Evolutionary conservation across 1,140 invertebrate genomes (phyloP).

Genomic region (Diabrotica virgifera): DNA sequence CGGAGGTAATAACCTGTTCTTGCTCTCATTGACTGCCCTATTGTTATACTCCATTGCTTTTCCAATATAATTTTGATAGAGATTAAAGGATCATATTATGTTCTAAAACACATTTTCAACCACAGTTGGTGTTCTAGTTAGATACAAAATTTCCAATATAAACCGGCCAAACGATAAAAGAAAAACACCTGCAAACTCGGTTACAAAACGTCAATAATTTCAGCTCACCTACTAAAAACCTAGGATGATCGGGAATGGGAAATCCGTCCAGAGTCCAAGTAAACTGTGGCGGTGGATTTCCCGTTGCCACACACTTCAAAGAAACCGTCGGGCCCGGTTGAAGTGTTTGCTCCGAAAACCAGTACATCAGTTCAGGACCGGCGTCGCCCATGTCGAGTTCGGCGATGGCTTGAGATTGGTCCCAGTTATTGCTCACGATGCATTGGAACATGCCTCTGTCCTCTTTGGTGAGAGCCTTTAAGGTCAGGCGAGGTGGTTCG

Average conservation of each 20-base stretch:
- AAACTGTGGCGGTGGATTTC: conserved; percentile 87
- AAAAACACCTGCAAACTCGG: no score
- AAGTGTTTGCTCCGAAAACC: conserved; percentile 86
- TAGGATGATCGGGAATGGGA: conserved; percentile 68
- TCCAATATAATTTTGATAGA: no score
- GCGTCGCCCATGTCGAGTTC: conserved; percentile 82
- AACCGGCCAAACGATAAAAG: no score
- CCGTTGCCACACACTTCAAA: conserved; percentile 85
- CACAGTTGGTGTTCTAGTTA: no score
- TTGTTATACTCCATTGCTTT: no score
- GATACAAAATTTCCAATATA: no score
- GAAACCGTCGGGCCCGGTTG: conserved; percentile 85
- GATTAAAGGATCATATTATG: no score
- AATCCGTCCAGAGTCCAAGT: conserved; percentile 86
- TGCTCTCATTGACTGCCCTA: no score
- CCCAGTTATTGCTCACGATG: conserved; percentile 79
- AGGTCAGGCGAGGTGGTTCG: conserved; percentile 56
- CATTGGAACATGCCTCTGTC: conserved; percentile 90
- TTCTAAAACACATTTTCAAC: no score
- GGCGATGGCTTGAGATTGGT: conserved; percentile 79
- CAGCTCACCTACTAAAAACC: conserved; percentile 72
- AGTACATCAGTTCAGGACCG: conserved; percentile 79
- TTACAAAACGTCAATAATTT: neutral
- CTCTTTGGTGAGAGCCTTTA: conserved; percentile 68
- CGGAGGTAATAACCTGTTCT: no score